Base-by-base conservation (phyloP, 2,888 invertebrate species). In the Apamea epomidion region DNA sequence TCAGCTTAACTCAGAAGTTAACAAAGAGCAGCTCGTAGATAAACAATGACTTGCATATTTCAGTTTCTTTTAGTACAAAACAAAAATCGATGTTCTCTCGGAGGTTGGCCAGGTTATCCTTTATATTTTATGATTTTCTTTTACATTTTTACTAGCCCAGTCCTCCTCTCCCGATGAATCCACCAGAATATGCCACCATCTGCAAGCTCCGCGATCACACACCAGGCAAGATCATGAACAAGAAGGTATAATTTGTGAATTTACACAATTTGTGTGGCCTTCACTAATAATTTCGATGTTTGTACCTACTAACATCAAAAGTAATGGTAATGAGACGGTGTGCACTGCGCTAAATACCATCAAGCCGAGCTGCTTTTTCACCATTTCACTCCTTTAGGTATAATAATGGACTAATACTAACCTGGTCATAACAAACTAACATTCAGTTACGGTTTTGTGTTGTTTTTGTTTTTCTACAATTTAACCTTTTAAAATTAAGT, bases 101-200 rank as follows among this genome's bases (percentile, higher is more conserved):
- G 8, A 51, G 54, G 54, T 62, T 25, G 12, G 12, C 12, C 10
- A 25, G n/a, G 60, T 80, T 62, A 32, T 64, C 32, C 79, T 81
- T 76, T 72, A 74, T 80, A 89, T 58, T 87, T 80, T 80, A 78
- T 84, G 74, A 75, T 71, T 80, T 87, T 84, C 75, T 82, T 72
- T 81, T 86, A 74, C 80, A 73, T 64, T 86, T 84, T 85, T 81
- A 89, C 48, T 84, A 90, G 88, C 84, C 68, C 60, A 74, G 60
- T 80, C 77, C 73, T 74, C 64, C 5, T 82, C 83, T 80, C 48
- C 80, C 88, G 70, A 84, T 87, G 91, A 93, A 91, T 82, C 79
- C 87, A 18, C 94, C 95, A 8, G 94, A 94, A 85, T 95, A 96
- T 88, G 95, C 96, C 2, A 94, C 93, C 0, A 92, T 95, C 81